Evolutionary conservation across 2,113 vertebrate genomes (phyloP), one percentile per base, ranked within the genome.

Genomic region (Sinocyclocheilus anophthalmus): DNA sequence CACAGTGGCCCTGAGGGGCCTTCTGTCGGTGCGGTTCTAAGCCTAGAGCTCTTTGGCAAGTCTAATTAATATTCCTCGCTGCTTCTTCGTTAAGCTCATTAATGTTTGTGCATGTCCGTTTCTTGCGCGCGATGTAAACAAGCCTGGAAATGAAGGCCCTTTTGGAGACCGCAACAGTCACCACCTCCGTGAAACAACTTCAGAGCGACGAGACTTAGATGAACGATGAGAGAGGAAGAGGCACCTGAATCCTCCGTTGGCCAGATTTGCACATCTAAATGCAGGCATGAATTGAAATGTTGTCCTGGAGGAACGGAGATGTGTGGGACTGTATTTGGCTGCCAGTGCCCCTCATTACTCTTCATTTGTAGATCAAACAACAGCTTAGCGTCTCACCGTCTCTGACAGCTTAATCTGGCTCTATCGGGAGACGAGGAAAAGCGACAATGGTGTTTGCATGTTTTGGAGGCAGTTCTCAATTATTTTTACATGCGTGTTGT

Each of bases 331-430:
- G 84, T 92, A 92, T 94, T 93, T 94, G 92, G 92, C 93, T 92
- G 94, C 90, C 88, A 90, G 90, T 93, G 93, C 86, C 89, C 92
- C 91, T 95, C 94, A 95, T 96, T 95, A 95, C 93, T 90, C 90
- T 91, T 95, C 92, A 95, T 95, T 95, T 95, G 92, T 94, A 94
- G 94, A 95, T 93, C 95, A 94, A 96, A 95, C 93, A 95, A 91
- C 88, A 89, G 90, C 93, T 95, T 95, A 95, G 95, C 93, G 88
- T 91, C 90, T 88, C 88, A 91, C 90, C 93, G 92, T 94, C 94
- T 93, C 92, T 94, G 94, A 95, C 94, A 93, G 92, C 92, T 95
- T 94, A 95, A 95, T 96, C 93, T 95, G 94, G 73, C 91, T 93
- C 91, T 93, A 92, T 93, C 93, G 72, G 84, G 84, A 91, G 88